phyloP scores from a whole-genome alignment of 2,113 vertebrate genomes.

The Amazona guildingii region DNA sequence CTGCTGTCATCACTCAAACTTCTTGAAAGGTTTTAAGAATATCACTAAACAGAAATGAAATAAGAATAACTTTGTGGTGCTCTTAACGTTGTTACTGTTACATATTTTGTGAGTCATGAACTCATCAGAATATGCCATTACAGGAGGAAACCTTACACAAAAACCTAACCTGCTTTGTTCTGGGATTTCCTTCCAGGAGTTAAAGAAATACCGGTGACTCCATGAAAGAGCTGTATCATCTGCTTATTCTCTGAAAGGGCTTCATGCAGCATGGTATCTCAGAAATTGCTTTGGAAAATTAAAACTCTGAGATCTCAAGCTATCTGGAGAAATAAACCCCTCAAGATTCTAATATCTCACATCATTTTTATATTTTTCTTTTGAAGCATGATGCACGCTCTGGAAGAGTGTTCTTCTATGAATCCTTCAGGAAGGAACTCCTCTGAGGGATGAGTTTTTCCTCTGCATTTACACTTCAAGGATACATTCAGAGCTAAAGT shows the following conservation, averaged over 20 bases:
- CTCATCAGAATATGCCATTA: not conserved
- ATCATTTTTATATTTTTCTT: not conserved
- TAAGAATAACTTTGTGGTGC: not conserved
- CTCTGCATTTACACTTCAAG: not conserved
- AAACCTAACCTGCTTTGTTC: not conserved
- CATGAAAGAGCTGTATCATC: not conserved
- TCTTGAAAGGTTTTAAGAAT: not conserved
- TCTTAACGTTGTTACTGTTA: not conserved
- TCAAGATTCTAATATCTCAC: not conserved
- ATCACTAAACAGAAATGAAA: not conserved
- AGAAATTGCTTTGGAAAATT: not conserved
- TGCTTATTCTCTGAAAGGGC: not conserved
- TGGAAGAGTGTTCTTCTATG: not conserved
- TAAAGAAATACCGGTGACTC: not conserved
- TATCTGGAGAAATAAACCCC: not conserved
- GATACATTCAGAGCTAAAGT: not conserved
- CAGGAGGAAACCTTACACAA: not conserved
- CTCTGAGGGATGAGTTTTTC: not conserved
- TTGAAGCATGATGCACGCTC: fast-evolving
- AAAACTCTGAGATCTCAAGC: not conserved
- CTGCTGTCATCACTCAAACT: not conserved
- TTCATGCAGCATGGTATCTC: not conserved
- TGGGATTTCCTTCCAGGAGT: not conserved
- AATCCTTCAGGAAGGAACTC: not conserved
- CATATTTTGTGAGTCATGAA: not conserved